A percentile compares a stretch with the other conserved stretches of the same genome.
phyloP scores from a whole-genome alignment of 1,140 invertebrate species.

The Ceratitis capitata region DNA sequence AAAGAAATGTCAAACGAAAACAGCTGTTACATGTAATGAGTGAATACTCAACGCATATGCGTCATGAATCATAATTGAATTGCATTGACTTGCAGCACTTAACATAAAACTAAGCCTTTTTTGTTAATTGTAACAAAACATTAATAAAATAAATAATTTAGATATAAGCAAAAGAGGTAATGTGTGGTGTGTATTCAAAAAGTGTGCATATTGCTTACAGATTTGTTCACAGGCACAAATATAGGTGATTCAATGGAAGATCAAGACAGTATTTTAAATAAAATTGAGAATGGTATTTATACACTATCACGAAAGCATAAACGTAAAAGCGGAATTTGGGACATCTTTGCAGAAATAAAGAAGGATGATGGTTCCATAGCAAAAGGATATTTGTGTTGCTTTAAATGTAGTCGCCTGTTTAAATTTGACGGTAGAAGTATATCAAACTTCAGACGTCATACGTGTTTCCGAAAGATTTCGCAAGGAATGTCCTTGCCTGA shows the following conservation, averaged over 20 bases:
- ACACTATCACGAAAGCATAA: not conserved
- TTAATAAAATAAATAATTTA: too few species aligned
- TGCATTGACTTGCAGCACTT: too few species aligned
- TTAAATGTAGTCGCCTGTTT: not conserved
- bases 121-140: too few species aligned
- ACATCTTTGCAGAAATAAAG: not conserved
- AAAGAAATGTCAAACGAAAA: too few species aligned
- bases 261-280: not conserved
- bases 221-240: too few species aligned
- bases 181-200: too few species aligned
- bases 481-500: not conserved
- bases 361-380: not conserved
- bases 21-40: too few species aligned
- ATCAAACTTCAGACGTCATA: slow-evolving; percentile 21
- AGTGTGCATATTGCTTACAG: too few species aligned
- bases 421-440: not conserved
- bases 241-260: not conserved
- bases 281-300: slow-evolving; percentile 15
- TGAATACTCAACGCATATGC: too few species aligned
- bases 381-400: not conserved
- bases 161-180: too few species aligned
- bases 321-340: slow-evolving; percentile 22
- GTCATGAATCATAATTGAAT: too few species aligned
- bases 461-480: not conserved
- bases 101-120: too few species aligned